Evolutionary conservation across 2,888 invertebrate genomes (phyloP).

Genomic region (Anarsia innoxiella): DNA sequence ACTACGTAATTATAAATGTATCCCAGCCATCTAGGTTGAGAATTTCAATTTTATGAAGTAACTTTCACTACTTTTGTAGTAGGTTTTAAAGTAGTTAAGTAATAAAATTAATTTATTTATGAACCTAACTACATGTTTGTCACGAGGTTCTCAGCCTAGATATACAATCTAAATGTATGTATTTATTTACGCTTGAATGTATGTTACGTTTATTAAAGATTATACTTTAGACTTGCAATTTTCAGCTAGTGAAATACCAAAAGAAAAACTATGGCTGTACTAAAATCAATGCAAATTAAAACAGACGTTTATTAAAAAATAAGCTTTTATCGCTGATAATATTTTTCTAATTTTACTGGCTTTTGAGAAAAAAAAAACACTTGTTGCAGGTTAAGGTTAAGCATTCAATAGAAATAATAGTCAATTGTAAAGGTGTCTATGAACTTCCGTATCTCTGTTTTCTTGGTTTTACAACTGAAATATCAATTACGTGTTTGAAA

Average conservation of each 20-base stretch:
- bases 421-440: constrained; percentile 37
- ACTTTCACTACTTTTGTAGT: no score
- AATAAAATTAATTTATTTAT: no score
- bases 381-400: no score
- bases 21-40: constrained; percentile 21
- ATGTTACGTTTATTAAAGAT: constrained; percentile 6
- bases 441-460: constrained; percentile 1
- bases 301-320: no score
- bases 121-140: constrained; percentile 5
- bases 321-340: no score
- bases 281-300: no score
- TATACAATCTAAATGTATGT: background rate
- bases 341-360: no score
- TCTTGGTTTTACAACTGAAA: background rate
- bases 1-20: constrained; percentile 13
- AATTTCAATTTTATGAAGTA: constrained; percentile 20
- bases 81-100: no score
- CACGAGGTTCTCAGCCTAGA: constrained; percentile 24
- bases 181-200: constrained; percentile 8
- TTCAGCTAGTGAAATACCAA: no score
- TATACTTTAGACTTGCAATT: constrained; percentile 1
- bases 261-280: no score
- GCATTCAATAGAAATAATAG: constrained; percentile 19
- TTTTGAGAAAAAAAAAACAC: no score
- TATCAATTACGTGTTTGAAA: no score